Evolutionary conservation across 2,113 vertebrate species (phyloP).

Genomic region (Actenoides lindsayi): DNA sequence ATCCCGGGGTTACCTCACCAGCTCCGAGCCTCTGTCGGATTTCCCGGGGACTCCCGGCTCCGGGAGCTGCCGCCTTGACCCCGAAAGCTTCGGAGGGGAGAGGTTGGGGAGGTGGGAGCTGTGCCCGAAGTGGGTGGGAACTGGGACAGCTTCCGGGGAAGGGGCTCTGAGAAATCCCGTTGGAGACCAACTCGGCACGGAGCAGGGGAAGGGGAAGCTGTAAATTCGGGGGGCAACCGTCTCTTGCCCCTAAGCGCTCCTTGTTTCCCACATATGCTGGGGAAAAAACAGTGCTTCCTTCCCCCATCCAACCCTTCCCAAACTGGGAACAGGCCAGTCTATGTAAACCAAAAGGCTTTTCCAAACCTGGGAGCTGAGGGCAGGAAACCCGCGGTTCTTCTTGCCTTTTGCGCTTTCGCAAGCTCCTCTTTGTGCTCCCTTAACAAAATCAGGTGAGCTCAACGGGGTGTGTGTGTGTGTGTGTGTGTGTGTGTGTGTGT

Average conservation of each 20-base stretch:
- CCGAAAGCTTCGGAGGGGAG: background rate
- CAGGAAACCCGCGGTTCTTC: background rate
- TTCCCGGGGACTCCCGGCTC: background rate
- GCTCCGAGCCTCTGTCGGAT: no score
- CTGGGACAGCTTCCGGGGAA: background rate
- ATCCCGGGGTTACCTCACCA: background rate
- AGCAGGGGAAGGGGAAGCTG: background rate
- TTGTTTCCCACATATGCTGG: background rate
- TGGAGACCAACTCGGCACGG: background rate
- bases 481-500: no score
- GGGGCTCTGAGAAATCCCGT: background rate
- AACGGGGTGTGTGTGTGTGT: no score
- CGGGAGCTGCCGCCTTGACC: accelerated
- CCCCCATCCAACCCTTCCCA: accelerated
- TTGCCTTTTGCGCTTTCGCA: background rate
- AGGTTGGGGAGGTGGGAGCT: accelerated
- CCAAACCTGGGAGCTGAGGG: background rate
- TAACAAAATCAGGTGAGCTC: accelerated
- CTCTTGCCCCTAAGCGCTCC: background rate
- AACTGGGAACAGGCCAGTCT: background rate
- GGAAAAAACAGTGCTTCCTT: no score
- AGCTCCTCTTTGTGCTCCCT: background rate
- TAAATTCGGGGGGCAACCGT: accelerated
- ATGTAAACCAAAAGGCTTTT: background rate
- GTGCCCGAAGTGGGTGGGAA: accelerated